Base-by-base conservation (phyloP, 2,113 vertebrate genomes). In the Tyrannus savana region DNA sequence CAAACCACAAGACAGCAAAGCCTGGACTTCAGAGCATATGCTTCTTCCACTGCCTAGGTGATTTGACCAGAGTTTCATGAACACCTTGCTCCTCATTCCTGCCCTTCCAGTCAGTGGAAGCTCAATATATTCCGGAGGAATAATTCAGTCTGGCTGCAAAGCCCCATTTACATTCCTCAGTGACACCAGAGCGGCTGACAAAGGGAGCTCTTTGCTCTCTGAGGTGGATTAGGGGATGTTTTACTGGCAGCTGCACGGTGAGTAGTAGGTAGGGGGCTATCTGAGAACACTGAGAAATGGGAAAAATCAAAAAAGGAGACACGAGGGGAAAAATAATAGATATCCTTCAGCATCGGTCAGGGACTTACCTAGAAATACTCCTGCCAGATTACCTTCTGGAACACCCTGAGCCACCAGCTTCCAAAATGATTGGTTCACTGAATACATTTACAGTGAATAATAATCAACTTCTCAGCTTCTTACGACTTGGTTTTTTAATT, bases 381-480 rank as follows among this genome's bases (percentile, higher is more conserved):
- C 80, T 71, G 49, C 23, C 89, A 69, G 35, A 64, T 66, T 19
- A 78, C 35, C 19, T 83, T 72, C 63, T 77, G 69, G 55, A 28
- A 56, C 2, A 8, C 25, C 56, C 87, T 50, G 56, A 96, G 76
- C 60, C 52, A 75, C 7, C 72, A 76, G 75, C 41, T 75, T 84
- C 80, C 49, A 81, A 49, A 79, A 62, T 4, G 2, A 37, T 2
- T 77, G 64, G 33, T 42, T 87, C 78, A 16, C 53, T 46, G 46
- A 78, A 93, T 85, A 75, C 8, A 82, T 92, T 93, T 64, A 75
- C 74, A 81, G 6, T 0, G 4, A 93, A 91, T 84, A 84, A 77
- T 69, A 60, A 93, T 67, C 86, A 95, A 27, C 77, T 92, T 80
- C 75, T 75, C 75, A 66, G 59, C 33, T 63, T 59, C 53, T 56